Evolutionary conservation across 2,888 invertebrate genomes (phyloP), one percentile per base, ranked within the genome.

Genomic region (Drosophila subsilvestris): DNA sequence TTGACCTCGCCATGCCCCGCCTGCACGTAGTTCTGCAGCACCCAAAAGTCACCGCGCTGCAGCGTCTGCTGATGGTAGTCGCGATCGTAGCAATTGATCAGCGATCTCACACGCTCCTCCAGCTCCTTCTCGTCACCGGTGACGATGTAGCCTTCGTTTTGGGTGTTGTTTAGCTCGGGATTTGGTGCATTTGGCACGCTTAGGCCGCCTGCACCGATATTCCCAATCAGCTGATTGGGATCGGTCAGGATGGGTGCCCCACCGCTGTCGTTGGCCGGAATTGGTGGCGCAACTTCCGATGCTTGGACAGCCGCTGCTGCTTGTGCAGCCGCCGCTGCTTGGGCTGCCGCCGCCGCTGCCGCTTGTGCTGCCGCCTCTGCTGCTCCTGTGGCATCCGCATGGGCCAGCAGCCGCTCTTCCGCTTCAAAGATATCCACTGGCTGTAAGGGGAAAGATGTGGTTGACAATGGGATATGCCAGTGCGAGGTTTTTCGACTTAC

Each of bases 1-100:
- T 93, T 93, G 55, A 96, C 91, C 48, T 93, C 91, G 18, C 94
- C 94, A 86, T 95, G 95, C 67, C 95, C 95, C 65, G 97, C 96
- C 45, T 94, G 94, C 77, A 97, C 94, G 90, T 96, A 97, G 93
- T 98, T 97, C 92, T 97, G 96, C 70, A 98, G 93, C 81, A 97
- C 97, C 97, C 97, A 97, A 91, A 95, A 97, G 87, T 96, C 96
- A 20, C 96, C 96, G 2, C 96, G 94, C 89, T 96, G 96, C 61
- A 94, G 92, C 48, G 94, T 95, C 81, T 94, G 93, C 10, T 94
- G 93, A 62, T 92, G 90, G 79, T 93, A 94, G 37, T 94, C 93
- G 78, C 93, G 94, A 79, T 96, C 95, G 84, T 94, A 93, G 91
- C 96, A 96, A 60, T 92, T 93, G 55, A 96, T 71, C 49, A 92